These are phyloP conservation scores for Zosterops borbonicus DNA, from an alignment of 2,113 vertebrate genomes.

Conservation along the genomic window DNA sequence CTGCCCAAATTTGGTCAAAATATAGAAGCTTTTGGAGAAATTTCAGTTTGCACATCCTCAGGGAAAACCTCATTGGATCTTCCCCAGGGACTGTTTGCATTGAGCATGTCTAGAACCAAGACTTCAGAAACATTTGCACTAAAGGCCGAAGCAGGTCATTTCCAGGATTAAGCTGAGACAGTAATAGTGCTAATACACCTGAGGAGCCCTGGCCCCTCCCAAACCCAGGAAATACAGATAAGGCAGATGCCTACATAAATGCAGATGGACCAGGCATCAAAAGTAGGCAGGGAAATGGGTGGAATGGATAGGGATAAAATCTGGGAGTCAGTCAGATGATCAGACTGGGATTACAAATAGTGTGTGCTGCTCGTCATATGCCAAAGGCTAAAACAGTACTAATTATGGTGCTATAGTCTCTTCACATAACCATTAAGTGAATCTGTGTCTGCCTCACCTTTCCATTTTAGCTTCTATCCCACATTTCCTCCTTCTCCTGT, in stretches of 20 bases:
- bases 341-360: not conserved
- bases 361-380: not conserved
- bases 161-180: not conserved
- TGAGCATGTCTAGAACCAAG: not conserved
- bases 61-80: not conserved
- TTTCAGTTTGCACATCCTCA: not conserved
- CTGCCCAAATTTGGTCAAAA: conserved; percentile 22
- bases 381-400: not conserved
- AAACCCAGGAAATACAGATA: not conserved
- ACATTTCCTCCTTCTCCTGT: not conserved
- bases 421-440: not conserved
- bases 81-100: not conserved
- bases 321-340: not conserved
- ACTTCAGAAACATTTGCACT: not conserved
- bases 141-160: not conserved
- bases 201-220: not conserved
- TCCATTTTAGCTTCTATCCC: not conserved
- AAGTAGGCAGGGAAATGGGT: not conserved
- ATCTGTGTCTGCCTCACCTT: not conserved
- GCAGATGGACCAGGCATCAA: not conserved
- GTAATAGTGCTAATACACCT: not conserved
- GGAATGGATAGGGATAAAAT: not conserved
- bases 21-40: conserved; percentile 27
- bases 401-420: not conserved
- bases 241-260: not conserved